phyloP scores from a whole-genome alignment of 2,888 invertebrate species.

The Ormyrus labotus region DNA sequence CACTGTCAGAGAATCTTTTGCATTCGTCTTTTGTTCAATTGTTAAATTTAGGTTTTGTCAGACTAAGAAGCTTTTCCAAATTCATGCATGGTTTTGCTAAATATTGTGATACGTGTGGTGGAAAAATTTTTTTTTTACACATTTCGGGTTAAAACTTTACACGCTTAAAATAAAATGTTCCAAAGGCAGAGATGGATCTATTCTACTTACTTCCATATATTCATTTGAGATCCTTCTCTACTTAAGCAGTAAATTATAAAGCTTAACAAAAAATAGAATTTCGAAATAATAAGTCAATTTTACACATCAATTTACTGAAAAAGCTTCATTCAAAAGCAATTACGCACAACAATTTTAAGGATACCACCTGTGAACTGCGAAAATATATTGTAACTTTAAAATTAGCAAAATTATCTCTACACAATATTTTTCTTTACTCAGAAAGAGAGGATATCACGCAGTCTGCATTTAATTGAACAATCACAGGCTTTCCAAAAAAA shows the following conservation, averaged over 20 bases:
- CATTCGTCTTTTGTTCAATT: conserved; percentile 18
- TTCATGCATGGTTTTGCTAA: conserved; percentile 54
- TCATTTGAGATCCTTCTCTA: neutral
- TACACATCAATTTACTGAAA: conserved; percentile 19
- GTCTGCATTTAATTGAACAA: too few relatives aligned
- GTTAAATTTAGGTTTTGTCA: conserved; percentile 41
- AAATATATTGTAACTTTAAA: neutral
- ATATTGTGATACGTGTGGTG: conserved; percentile 32
- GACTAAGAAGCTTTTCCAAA: conserved; percentile 54
- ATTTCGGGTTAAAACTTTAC: neutral
- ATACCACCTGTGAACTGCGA: neutral
- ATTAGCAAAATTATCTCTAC: neutral
- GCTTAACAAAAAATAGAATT: neutral
- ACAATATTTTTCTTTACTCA: neutral
- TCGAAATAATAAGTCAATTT: conserved; percentile 7
- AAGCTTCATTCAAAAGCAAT: conserved; percentile 25
- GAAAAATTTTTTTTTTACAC: conserved; percentile 36
- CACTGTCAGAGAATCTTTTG: conserved; percentile 16
- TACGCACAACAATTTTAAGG: neutral
- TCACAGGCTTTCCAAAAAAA: neutral
- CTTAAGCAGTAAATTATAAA: neutral
- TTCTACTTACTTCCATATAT: neutral
- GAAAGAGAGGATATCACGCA: too few relatives aligned
- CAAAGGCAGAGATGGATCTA: conserved; percentile 12
- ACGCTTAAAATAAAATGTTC: neutral